Conservation (phyloP, 2,888 invertebrate species). For the Drosophila formosana region DNA sequence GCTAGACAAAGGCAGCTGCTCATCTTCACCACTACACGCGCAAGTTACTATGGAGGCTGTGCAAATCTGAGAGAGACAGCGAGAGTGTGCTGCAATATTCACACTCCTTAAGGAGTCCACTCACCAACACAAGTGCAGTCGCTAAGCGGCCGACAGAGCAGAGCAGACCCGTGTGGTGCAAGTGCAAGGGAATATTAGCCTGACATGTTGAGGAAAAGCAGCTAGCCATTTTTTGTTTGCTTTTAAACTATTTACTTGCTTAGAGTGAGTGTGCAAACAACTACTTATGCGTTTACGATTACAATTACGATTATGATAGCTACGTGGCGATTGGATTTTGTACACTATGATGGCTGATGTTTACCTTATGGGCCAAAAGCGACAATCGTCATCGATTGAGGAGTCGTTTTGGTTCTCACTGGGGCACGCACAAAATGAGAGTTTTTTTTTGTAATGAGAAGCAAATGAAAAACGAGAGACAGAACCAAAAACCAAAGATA, state of each 20-base stretch:
- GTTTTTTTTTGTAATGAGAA: slow-evolving; percentile 71
- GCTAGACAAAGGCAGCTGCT: not conserved
- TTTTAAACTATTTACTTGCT: not conserved
- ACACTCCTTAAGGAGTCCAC: not conserved
- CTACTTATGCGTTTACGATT: slow-evolving; percentile 4
- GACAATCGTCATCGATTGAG: slow-evolving; percentile 82
- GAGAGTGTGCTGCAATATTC: not conserved
- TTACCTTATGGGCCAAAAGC: slow-evolving; percentile 85
- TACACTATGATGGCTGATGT: slow-evolving; percentile 54
- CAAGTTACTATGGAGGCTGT: not conserved
- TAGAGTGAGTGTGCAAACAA: slow-evolving; percentile 10
- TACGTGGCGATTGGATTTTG: slow-evolving; percentile 5
- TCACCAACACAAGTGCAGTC: not conserved
- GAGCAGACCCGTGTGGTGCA: not conserved
- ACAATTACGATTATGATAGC: not conserved
- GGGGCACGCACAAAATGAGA: slow-evolving; percentile 64
- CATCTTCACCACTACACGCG: not conserved
- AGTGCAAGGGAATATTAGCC: not conserved
- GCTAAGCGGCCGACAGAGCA: not conserved
- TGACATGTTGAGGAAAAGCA: not conserved
- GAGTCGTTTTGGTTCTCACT: slow-evolving; percentile 76
- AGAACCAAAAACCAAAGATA: slow-evolving; percentile 16
- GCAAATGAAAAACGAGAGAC: slow-evolving; percentile 63
- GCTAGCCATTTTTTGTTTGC: not conserved
- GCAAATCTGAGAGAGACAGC: not conserved